Evolutionary conservation across 2,888 invertebrate genomes (phyloP).

Genomic region (Pachliopta kotzebuea): DNA sequence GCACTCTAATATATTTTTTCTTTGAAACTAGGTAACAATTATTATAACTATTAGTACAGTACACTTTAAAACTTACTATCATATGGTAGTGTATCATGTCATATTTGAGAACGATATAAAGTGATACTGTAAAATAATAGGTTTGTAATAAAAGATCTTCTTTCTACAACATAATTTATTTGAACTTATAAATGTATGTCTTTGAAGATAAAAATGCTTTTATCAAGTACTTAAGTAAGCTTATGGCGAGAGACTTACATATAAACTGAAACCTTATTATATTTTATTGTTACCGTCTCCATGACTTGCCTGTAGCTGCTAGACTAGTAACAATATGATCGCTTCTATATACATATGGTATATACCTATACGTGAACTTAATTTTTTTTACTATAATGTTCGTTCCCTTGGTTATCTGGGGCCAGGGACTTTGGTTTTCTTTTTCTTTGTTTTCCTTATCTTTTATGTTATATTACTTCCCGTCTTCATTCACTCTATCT

Average conservation of each 20-base stretch:
- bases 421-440: too few species aligned
- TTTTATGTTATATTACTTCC: too few species aligned
- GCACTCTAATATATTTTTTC: too few species aligned
- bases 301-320: neutral
- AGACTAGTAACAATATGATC: too few species aligned
- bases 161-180: slow-evolving; percentile 6
- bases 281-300: neutral
- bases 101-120: neutral
- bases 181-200: neutral
- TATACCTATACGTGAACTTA: too few species aligned
- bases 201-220: slow-evolving; percentile 24
- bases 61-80: neutral
- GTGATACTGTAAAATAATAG: slow-evolving; percentile 2
- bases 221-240: slow-evolving; percentile 14
- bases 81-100: neutral
- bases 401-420: too few species aligned
- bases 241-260: neutral
- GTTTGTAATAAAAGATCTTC: slow-evolving; percentile 12
- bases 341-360: too few species aligned
- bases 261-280: neutral
- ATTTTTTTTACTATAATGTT: too few species aligned
- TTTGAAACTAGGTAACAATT: neutral
- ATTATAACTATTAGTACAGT: neutral
- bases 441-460: too few species aligned
- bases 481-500: too few species aligned